phyloP scores from a whole-genome alignment of 2,888 invertebrate genomes.

The Athalia cordata region DNA sequence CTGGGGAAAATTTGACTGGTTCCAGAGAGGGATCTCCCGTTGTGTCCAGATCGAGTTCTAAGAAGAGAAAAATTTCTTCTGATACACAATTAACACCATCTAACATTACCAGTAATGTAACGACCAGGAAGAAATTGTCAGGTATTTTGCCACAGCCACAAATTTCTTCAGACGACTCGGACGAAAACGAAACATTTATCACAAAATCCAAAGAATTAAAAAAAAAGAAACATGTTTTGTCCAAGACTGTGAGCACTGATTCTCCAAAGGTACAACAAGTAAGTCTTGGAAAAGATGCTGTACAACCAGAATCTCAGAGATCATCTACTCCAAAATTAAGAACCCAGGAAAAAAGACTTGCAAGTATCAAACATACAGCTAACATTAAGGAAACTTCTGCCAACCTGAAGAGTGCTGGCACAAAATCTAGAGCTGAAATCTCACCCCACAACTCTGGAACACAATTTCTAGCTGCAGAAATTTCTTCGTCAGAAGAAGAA shows the following conservation, averaged over 20 bases:
- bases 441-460: too few species aligned
- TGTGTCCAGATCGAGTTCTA: background rate
- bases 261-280: background rate
- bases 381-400: too few species aligned
- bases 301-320: too few species aligned
- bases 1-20: background rate
- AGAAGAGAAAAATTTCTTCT: background rate
- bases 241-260: background rate
- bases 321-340: too few species aligned
- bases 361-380: background rate
- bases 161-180: constrained; percentile 23
- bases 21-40: background rate
- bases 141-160: background rate
- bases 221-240: background rate
- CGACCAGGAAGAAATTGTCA: background rate
- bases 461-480: too few species aligned
- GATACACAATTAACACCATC: constrained; percentile 12
- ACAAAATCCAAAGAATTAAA: background rate
- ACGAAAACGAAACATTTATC: constrained; percentile 15
- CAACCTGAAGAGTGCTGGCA: too few species aligned
- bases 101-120: background rate
- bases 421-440: too few species aligned
- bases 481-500: too few species aligned
- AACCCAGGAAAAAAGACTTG: background rate
- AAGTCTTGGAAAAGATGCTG: background rate